Evolutionary conservation across 2,797 vertebrate species (phyloP), one percentile per base, ranked within the genome.

Genomic region (Dendrocincla tyrannina): DNA sequence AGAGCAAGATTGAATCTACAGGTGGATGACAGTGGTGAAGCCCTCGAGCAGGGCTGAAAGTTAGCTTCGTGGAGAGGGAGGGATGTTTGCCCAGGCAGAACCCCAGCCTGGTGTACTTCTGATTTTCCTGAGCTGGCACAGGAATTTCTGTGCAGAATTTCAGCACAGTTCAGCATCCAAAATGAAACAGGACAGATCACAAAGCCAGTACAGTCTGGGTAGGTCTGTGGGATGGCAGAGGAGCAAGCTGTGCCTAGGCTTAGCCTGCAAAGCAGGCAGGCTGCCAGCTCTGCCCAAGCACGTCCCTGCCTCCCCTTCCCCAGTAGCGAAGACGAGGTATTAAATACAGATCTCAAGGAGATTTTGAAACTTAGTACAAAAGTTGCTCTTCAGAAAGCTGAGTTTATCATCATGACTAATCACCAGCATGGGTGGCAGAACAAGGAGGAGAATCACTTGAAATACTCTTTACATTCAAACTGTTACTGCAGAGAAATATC

Each of bases 1-100:
- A 13, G 39, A 52, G 20, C 33, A 39, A 56, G 78, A 33, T 15
- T 6, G 70, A 83, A 74, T 20, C 59, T 47, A 8, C 1, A 33
- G 32, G 20, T 55, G 32, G 13, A 25, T 1, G 1, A 16, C 0
- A 46, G 44, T 3, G 5, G 13, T 3, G 10, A 67, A 50, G 39
- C 14, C n/a, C 70, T 35, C 11, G 0, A 39, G 64, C 28, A 69
- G 50, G 63, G 27, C 13, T 35, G 39, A 25, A 68, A 47, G 20
- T 7, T 6, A 23, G 9, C 35, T 4, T 1, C 17, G 23, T 28
- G 4, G 11, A 58, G 30, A 58, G 27, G 1, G 3, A 49, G 69
- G 19, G 11, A 27, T 17, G 24, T 11, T 18, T 4, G 6, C 32
- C 58, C 30, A 3, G 37, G 55, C 19, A 47, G 39, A 75, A 19